Percentiles rank a stretch among this genome's conserved stretches.
Evolutionary conservation across 2,797 vertebrate species (phyloP).

Genomic region (Cuculus canorus): DNA sequence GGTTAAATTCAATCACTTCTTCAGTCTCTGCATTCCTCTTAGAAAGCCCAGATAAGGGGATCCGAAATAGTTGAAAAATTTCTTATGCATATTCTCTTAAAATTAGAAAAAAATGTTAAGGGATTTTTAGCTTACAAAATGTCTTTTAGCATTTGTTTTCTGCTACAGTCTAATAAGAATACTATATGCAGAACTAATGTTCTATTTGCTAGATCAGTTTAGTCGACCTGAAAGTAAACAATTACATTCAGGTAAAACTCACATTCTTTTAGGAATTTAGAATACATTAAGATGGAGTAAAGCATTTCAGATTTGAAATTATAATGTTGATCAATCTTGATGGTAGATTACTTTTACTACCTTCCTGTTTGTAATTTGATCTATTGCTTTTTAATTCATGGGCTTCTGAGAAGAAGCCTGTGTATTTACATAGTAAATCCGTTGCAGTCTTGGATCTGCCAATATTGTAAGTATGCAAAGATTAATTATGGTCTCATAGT

Average conservation of each 20-base stretch:
- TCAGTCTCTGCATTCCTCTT: neutral
- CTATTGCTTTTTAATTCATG: slow-evolving; percentile 5
- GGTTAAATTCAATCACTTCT: neutral
- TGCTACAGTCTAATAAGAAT: neutral
- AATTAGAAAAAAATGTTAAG: neutral
- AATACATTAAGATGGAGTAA: neutral
- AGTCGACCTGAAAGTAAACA: neutral
- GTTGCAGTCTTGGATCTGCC: neutral
- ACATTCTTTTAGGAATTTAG: neutral
- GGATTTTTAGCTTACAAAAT: neutral
- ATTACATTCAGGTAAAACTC: neutral
- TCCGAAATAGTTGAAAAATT: neutral
- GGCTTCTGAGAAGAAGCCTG: neutral
- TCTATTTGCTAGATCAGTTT: neutral
- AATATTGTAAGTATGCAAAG: slow-evolving; percentile 24
- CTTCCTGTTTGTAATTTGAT: neutral
- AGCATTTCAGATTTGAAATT: neutral
- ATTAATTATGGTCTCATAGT: slow-evolving; percentile 9
- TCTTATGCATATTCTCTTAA: neutral
- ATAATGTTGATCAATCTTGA: neutral
- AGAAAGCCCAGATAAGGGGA: neutral
- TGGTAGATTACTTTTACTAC: neutral
- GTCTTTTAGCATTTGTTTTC: neutral
- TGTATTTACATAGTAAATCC: neutral
- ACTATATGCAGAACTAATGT: neutral